Base-by-base conservation (phyloP, 2,888 invertebrate species). In the Cheilosia scutellata region DNA sequence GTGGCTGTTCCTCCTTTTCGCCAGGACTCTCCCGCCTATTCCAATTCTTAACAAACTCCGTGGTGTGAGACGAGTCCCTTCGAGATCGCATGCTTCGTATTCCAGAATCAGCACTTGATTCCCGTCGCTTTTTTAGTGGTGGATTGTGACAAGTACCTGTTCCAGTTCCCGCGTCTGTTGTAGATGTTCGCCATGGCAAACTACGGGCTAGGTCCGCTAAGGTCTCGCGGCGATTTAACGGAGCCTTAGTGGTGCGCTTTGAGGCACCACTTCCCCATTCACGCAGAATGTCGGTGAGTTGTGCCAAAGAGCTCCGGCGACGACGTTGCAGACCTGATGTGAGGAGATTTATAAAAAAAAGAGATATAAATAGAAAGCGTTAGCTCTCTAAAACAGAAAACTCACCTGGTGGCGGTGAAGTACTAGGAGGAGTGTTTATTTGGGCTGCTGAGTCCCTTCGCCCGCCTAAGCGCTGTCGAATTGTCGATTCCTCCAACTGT, bases 391-490 rank as follows among this genome's bases (percentile, higher is more conserved):
- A 37, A 37, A 9, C 9, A 4, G 11, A 16, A 0, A 7, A 25
- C 42, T 2, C 70, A 89, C 90, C 91, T 7, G 92, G 90, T 58
- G 92, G 92, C 44, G 95, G 95, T 87, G 96, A 96, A 51, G 95
- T 94, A 90, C 96, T 96, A 76, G 97, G 97, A 66, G 97, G 97
- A 31, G 97, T 97, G 89, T 96, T 95, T 88, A 98, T 97, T 93
- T 98, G 98, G 1, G 97, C 97, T n/a, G 97, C 96, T 0, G 97
- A 97, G 92, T 98, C 97, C 87, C 97, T 94, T 79, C 97, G 94
- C 87, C 95, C 97, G 88, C 97, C 97, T 78, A 97, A 94, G 78
- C 97, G 94, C 92, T 97, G 97, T 77, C 96, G 94, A 89, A 97
- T 94, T 31, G 97, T 97, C 57, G 96, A 95, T 93, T 97, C 97